Conservation (phyloP, 2,888 invertebrate genomes). For the Lysandra coridon region DNA sequence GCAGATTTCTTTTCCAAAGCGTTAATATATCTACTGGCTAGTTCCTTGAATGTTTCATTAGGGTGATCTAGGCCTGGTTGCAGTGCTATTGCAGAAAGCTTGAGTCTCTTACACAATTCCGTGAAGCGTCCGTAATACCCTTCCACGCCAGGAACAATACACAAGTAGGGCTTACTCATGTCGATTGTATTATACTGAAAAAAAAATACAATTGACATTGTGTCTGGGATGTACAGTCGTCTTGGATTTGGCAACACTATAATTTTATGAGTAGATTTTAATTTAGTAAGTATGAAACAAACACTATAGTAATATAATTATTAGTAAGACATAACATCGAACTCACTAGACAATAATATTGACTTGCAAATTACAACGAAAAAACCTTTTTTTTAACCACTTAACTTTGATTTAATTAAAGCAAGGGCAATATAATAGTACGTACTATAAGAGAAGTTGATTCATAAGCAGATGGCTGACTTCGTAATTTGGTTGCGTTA, state of each 20-base stretch:
- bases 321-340: neutral
- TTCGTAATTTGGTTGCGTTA: too few species aligned
- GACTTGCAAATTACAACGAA: neutral
- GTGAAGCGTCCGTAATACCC: slow-evolving; percentile 50
- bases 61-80: slow-evolving; percentile 49
- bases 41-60: slow-evolving; percentile 46
- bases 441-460: too few species aligned
- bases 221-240: neutral
- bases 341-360: neutral
- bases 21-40: slow-evolving; percentile 48
- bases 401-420: too few species aligned
- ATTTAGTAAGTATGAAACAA: neutral
- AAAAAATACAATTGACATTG: slow-evolving; percentile 3
- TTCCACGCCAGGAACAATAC: slow-evolving; percentile 57
- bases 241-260: neutral
- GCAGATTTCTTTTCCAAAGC: slow-evolving; percentile 48
- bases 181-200: slow-evolving; percentile 53
- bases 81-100: slow-evolving; percentile 50
- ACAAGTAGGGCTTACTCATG: slow-evolving; percentile 45
- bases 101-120: slow-evolving; percentile 50
- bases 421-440: too few species aligned
- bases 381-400: too few species aligned
- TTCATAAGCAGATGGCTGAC: too few species aligned
- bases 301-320: too few species aligned
- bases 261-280: neutral